Evolutionary conservation across 1,140 invertebrate genomes (phyloP).

Genomic region (Papilio polyxenes): DNA sequence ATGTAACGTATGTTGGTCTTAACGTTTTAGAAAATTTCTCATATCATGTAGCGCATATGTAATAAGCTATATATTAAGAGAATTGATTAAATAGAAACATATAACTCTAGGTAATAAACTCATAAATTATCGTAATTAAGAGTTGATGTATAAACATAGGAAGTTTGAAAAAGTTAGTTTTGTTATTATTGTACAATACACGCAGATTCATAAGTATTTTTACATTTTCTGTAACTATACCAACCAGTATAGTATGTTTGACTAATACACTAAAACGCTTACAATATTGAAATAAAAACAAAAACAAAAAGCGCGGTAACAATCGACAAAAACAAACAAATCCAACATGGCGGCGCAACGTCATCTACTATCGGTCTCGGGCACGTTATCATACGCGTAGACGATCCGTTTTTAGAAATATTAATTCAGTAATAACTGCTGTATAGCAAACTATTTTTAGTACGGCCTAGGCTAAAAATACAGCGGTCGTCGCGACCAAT

Average conservation of each 20-base stretch:
- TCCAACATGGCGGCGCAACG: conserved; percentile 64
- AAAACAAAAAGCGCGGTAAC: conserved; percentile 46
- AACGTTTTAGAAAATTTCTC: not conserved
- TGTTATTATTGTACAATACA: not conserved
- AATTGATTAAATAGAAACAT: not conserved
- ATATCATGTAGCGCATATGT: not conserved
- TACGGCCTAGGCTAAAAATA: conserved; percentile 79
- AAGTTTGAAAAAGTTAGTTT: not conserved
- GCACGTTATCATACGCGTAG: conserved; percentile 74
- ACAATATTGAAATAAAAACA: conserved; percentile 39
- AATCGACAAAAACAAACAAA: conserved; percentile 61
- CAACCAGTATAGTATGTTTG: not conserved
- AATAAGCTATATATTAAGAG: not conserved
- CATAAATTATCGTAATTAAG: not conserved
- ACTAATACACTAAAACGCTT: conserved; percentile 16
- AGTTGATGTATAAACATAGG: not conserved
- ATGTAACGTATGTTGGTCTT: not conserved
- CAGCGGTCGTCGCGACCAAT: conserved; percentile 65
- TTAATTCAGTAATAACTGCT: conserved; percentile 80
- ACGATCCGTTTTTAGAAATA: conserved; percentile 80
- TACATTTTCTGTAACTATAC: not conserved
- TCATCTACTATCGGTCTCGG: conserved; percentile 74
- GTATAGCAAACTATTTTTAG: conserved; percentile 77
- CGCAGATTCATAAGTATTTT: not conserved
- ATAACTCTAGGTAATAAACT: not conserved